phyloP scores from a whole-genome alignment of 2,888 invertebrate genomes.

The Craniophora ligustri region DNA sequence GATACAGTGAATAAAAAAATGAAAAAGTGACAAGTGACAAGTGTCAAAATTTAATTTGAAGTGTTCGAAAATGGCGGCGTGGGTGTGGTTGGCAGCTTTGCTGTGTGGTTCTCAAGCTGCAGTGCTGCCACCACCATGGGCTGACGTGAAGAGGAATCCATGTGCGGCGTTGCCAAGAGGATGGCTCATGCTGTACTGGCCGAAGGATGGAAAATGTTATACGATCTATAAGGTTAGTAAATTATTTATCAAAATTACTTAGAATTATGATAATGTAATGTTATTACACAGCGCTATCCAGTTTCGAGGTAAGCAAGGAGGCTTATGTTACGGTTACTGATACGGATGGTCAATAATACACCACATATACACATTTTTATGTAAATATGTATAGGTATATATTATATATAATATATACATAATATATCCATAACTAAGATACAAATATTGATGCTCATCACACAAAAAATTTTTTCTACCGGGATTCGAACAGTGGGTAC shows the following conservation, averaged over 20 bases:
- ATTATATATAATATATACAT: no score
- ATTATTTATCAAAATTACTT: background rate
- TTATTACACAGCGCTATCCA: no score
- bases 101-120: conserved; percentile 87
- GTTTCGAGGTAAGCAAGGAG: no score
- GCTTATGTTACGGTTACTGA: no score
- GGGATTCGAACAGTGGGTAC: no score
- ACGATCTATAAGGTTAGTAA: conserved; percentile 93
- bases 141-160: conserved; percentile 93
- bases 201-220: conserved; percentile 94
- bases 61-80: conserved; percentile 69
- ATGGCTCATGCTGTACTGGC: conserved; percentile 96
- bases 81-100: conserved; percentile 79
- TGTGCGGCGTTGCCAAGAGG: conserved; percentile 94
- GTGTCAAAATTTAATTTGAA: conserved; percentile 36
- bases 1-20: conserved; percentile 42
- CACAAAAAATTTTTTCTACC: no score
- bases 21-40: conserved; percentile 41
- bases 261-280: background rate
- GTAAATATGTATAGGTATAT: no score
- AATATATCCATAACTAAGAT: no score
- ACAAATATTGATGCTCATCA: no score
- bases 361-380: no score
- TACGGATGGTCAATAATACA: no score
- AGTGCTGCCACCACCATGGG: conserved; percentile 95